Base-by-base conservation (phyloP, 2,888 invertebrate species). In the Cataglyphis cursor region DNA sequence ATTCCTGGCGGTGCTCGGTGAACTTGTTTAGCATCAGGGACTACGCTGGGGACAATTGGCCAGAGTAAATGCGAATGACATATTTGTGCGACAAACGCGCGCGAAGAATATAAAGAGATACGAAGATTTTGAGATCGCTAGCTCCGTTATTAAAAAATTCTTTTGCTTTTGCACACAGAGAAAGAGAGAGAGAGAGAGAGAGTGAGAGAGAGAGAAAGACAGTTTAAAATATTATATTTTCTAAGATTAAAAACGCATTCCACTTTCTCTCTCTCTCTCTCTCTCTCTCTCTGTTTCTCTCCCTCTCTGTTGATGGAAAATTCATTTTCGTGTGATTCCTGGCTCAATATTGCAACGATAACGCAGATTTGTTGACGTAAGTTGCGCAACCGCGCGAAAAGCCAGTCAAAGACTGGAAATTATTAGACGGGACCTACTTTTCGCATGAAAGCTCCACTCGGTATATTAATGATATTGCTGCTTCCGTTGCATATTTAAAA, bases 41-140 rank as follows among this genome's bases (percentile, higher is more conserved):
- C 80, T 87, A 51, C 24, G 68, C 54, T 59, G 80, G 48, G 82
- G 85, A 87, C 85, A 87, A 87, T 87, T 80, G 74, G 65, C 31
- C 61, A 75, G 57, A 65, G 64, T 59, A 65, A 83, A 75, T 80
- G 59, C 75, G 75, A 66, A 48, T 44, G 62, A 54, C 48, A 15
- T 31, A 38, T 48, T 35, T 24, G 10, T n/a, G 31, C 35, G 5
- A 18, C 28, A 15, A 44, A 73, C 35, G 24, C n/a, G 38, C 62
- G 54, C 24, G 2, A 18, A 66, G 31, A 35, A 59, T n/a, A 15
- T 12, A 21, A 24, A 35, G 21, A 64, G 64, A 18, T 44, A 59
- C 35, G 44, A 54, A 41, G 54, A 41, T 70, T 68, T 70, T 31
- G 15, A 51, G 48, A 44, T 70, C 28, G 78, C 31, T 18, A 31